Percentiles rank a stretch among this genome's conserved stretches.
phyloP scores from a whole-genome alignment of 1,140 invertebrate genomes.

The Rhynchophorus ferrugineus region DNA sequence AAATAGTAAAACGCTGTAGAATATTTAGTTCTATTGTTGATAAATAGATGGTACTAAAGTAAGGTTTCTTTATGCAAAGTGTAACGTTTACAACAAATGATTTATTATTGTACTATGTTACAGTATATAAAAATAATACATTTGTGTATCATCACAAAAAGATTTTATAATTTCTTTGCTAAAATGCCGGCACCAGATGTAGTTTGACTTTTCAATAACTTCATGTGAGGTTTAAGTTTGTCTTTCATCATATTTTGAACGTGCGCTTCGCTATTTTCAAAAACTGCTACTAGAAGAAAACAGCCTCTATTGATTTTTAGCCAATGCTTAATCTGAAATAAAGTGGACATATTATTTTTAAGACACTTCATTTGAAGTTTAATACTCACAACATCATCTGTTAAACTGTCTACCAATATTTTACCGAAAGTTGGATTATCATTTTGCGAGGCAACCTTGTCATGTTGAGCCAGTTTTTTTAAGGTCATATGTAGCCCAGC shows the following conservation, averaged over 20 bases:
- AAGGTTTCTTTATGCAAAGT: too few relatives aligned
- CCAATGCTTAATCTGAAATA: constrained; percentile 45
- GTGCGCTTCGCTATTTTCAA: constrained; percentile 42
- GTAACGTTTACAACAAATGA: too few relatives aligned
- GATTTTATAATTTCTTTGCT: constrained; percentile 43
- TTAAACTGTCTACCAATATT: constrained; percentile 41
- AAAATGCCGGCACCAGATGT: constrained; percentile 47
- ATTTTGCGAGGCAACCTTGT: constrained; percentile 44
- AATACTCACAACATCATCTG: constrained; percentile 52
- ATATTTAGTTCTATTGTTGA: too few relatives aligned
- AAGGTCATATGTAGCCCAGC: constrained; percentile 69
- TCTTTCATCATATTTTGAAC: constrained; percentile 31
- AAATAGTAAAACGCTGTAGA: too few relatives aligned
- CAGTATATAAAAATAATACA: too few relatives aligned
- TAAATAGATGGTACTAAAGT: too few relatives aligned
- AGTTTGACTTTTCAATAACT: constrained; percentile 39
- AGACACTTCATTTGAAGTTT: constrained; percentile 22
- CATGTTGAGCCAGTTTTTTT: constrained; percentile 69
- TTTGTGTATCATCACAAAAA: too few relatives aligned
- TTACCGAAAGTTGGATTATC: constrained; percentile 42
- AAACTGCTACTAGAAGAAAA: constrained; percentile 49
- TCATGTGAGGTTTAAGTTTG: constrained; percentile 28
- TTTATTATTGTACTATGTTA: too few relatives aligned
- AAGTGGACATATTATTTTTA: constrained; percentile 11
- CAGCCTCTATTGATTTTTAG: constrained; percentile 52